Percentiles rank a stretch among this genome's conserved stretches.
Conservation (phyloP, 2,888 invertebrate species). For the Spisula solida region DNA sequence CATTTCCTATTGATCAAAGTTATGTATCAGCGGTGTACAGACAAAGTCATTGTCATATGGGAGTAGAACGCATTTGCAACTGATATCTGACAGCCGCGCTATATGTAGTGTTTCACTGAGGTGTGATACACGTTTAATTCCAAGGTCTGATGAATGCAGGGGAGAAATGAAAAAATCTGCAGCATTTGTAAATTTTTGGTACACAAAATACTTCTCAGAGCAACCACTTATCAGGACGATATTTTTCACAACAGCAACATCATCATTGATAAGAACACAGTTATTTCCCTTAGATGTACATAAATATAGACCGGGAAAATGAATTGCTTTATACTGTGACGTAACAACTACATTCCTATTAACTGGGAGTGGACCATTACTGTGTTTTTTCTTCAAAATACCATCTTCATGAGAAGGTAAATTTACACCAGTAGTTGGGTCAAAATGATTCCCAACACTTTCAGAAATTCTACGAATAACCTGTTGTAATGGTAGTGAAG, state of each 20-base stretch:
- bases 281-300: constrained; percentile 46
- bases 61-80: constrained; percentile 54
- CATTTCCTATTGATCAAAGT: no score
- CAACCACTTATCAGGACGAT: constrained; percentile 7
- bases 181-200: neutral
- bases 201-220: no score
- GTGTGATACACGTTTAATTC: constrained; percentile 40
- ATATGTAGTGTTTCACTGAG: constrained; percentile 29
- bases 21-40: neutral
- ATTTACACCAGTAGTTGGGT: no score
- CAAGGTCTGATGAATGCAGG: constrained; percentile 29
- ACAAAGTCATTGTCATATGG: constrained; percentile 39
- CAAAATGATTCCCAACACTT: neutral
- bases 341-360: neutral
- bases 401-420: neutral
- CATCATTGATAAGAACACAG: constrained; percentile 53
- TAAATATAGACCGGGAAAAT: constrained; percentile 29
- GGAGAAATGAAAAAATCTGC: constrained; percentile 29
- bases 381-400: constrained; percentile 48
- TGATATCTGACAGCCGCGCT: constrained; percentile 33
- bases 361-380: constrained; percentile 47
- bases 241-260: constrained; percentile 55
- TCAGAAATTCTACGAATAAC: constrained; percentile 58
- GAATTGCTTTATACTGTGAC: constrained; percentile 33
- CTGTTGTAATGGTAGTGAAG: constrained; percentile 53